These are phyloP conservation scores for Itoplectis maculator DNA, from an alignment of 2,888 invertebrate species.

Conservation along the genomic window DNA sequence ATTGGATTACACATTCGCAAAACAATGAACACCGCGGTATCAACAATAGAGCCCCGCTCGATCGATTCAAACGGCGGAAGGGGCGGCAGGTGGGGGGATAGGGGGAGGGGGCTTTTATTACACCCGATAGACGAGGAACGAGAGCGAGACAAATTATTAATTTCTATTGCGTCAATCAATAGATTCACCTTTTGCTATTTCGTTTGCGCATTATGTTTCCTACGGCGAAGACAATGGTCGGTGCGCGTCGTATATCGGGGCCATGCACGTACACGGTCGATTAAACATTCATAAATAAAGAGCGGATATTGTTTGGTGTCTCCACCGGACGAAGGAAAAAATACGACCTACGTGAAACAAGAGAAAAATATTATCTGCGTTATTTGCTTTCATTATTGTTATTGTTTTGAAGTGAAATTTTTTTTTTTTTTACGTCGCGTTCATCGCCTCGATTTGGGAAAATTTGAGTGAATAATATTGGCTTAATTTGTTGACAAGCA, in stretches of 20 bases:
- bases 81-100: too few species aligned
- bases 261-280: slow-evolving; percentile 6
- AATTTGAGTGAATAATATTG: slow-evolving; percentile 31
- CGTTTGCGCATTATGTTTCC: slow-evolving; percentile 35
- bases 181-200: slow-evolving; percentile 43
- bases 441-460: too few species aligned
- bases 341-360: slow-evolving; percentile 22
- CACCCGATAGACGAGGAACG: slow-evolving; percentile 29
- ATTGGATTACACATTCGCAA: slow-evolving; percentile 52
- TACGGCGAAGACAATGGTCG: slow-evolving; percentile 50
- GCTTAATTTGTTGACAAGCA: too few species aligned
- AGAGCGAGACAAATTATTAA: slow-evolving; percentile 51
- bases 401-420: too few species aligned
- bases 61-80: slow-evolving; percentile 59
- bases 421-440: too few species aligned
- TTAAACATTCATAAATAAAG: slow-evolving; percentile 38
- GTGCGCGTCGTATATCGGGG: slow-evolving; percentile 11
- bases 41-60: slow-evolving; percentile 26
- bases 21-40: slow-evolving; percentile 42
- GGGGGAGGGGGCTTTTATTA: slow-evolving; percentile 52
- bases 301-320: slow-evolving; percentile 43
- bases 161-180: slow-evolving; percentile 55
- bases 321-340: slow-evolving; percentile 9
- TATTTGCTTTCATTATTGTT: too few species aligned
- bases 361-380: slow-evolving; percentile 47